phyloP scores from a whole-genome alignment of 2,797 vertebrate genomes.

The Microchirus variegatus region DNA sequence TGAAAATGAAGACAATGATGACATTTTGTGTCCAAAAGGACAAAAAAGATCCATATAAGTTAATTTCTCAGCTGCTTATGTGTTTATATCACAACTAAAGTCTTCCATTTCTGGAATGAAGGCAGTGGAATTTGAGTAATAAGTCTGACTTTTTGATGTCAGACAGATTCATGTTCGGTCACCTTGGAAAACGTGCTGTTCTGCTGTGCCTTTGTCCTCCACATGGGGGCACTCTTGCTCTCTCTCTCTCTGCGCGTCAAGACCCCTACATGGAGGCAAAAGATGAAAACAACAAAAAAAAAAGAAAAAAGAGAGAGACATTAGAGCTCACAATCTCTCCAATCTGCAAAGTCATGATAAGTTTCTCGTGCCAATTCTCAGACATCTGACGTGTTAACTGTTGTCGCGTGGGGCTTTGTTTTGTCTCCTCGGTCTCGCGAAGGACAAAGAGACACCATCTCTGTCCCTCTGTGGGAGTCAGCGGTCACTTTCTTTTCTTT shows the following conservation, averaged over 20 bases:
- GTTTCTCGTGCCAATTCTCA: conserved; percentile 24
- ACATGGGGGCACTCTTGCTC: conserved; percentile 82
- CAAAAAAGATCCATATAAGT: no score
- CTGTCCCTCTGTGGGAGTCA: conserved; percentile 18
- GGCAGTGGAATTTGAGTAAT: no score
- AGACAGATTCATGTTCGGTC: no score
- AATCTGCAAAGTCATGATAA: conserved; percentile 58
- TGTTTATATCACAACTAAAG: no score
- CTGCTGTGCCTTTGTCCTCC: conserved; percentile 50
- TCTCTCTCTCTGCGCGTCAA: conserved; percentile 17
- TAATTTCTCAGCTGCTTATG: no score
- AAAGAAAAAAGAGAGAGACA: conserved; percentile 9
- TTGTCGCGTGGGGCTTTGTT: conserved; percentile 10
- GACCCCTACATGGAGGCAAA: conserved; percentile 19
- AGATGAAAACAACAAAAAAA: neutral
- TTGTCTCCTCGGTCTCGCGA: conserved; percentile 3
- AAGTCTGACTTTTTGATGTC: no score
- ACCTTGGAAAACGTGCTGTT: neutral
- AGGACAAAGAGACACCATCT: conserved; percentile 3
- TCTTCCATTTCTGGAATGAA: no score
- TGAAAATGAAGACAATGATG: no score
- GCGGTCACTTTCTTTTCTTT: conserved; percentile 43
- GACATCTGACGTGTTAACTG: conserved; percentile 6
- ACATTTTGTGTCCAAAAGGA: no score
- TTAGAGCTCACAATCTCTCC: conserved; percentile 35